Conservation (phyloP, 2,797 vertebrate genomes). For the Coluber constrictor region DNA sequence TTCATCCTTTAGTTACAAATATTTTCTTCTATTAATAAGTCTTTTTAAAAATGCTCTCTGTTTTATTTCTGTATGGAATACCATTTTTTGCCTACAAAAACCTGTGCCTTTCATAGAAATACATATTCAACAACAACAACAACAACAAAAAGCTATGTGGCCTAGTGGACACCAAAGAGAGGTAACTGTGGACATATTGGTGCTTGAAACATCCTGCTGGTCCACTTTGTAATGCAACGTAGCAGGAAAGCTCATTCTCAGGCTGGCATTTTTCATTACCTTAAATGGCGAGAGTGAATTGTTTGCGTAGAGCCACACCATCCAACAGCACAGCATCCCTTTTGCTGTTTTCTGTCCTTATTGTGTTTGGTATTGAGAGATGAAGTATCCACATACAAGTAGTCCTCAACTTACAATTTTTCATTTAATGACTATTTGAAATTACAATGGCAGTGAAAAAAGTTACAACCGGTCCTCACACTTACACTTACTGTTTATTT, state of each 20-base stretch:
- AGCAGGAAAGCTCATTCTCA: not conserved
- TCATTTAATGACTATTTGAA: not conserved
- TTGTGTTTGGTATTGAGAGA: not conserved
- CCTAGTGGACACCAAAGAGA: not conserved
- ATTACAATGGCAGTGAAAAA: not conserved
- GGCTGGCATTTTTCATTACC: not conserved
- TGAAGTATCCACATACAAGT: not conserved
- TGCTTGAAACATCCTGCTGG: not conserved
- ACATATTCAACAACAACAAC: not conserved
- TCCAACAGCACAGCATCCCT: not conserved
- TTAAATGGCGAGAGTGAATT: not conserved
- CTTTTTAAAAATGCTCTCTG: not conserved
- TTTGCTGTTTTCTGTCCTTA: not conserved
- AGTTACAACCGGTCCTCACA: not conserved
- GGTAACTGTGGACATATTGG: not conserved
- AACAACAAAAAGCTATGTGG: not conserved
- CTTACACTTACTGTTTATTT: not conserved
- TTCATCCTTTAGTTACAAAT: not conserved
- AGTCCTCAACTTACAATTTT: not conserved
- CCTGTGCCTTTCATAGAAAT: not conserved
- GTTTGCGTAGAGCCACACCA: not conserved
- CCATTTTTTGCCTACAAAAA: not conserved
- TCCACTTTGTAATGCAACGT: not conserved
- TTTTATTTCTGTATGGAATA: not conserved
- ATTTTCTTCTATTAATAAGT: not conserved